Percentiles rank a stretch among this genome's conserved stretches.
Evolutionary conservation across 2,888 invertebrate genomes (phyloP).

Genomic region (Charanyca ferruginea): DNA sequence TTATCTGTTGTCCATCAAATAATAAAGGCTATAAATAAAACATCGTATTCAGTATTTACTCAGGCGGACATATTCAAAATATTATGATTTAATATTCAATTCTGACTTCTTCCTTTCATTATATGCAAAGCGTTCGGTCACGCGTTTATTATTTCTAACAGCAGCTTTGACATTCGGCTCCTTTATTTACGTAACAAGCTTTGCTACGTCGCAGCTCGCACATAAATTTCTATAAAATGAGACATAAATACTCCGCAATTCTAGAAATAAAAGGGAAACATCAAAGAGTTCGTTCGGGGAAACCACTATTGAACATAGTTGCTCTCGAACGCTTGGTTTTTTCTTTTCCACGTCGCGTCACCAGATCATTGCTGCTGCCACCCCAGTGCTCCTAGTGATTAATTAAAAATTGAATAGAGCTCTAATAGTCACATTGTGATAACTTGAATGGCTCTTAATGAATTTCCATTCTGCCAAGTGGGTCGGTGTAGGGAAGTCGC

Average conservation of each 20-base stretch:
- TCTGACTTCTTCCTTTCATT: constrained; percentile 74
- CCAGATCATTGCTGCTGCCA: constrained; percentile 59
- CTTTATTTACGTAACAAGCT: constrained; percentile 76
- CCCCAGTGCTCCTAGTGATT: constrained; percentile 67
- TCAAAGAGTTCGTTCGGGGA: constrained; percentile 82
- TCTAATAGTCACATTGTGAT: constrained; percentile 88
- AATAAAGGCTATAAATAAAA: constrained; percentile 40
- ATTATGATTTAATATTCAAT: constrained; percentile 67
- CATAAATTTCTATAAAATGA: constrained; percentile 82
- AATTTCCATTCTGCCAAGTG: constrained; percentile 86
- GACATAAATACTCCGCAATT: constrained; percentile 81
- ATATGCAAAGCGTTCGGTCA: constrained; percentile 71
- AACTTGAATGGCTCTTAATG: constrained; percentile 89
- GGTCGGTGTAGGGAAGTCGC: constrained; percentile 82
- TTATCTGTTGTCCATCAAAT: constrained; percentile 32
- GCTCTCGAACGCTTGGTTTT: constrained; percentile 58
- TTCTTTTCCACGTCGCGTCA: constrained; percentile 58
- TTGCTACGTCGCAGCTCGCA: constrained; percentile 70
- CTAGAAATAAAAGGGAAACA: constrained; percentile 80
- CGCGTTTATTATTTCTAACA: constrained; percentile 78
- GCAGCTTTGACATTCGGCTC: constrained; percentile 74
- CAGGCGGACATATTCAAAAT: constrained; percentile 53
- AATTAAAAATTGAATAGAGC: constrained; percentile 85
- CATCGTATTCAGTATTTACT: constrained; percentile 45
- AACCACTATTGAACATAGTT: constrained; percentile 76